phyloP scores from a whole-genome alignment of 2,797 vertebrate species.

The Limosa lapponica region DNA sequence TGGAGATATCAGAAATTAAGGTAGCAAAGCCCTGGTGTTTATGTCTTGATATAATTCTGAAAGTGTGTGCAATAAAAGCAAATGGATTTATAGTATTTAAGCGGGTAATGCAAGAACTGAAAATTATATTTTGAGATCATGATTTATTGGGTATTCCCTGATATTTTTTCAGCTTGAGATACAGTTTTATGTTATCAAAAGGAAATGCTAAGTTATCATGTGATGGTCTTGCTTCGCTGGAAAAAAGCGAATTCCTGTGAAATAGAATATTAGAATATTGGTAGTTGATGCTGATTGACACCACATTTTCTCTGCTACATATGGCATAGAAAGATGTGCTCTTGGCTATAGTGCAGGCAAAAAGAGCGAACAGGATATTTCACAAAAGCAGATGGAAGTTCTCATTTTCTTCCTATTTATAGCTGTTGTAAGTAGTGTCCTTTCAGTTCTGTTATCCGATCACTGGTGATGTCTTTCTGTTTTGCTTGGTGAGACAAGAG shows the following conservation, averaged over 20 bases:
- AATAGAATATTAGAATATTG: background rate
- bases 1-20: background rate
- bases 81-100: background rate
- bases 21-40: background rate
- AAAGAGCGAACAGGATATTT: background rate
- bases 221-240: background rate
- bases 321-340: background rate
- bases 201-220: background rate
- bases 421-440: background rate
- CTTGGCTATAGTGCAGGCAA: background rate
- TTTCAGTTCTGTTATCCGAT: background rate
- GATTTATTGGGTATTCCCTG: background rate
- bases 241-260: background rate
- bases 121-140: background rate
- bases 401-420: background rate
- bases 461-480: background rate
- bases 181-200: background rate
- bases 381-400: conserved; percentile 36
- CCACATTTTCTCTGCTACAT: background rate
- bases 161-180: background rate
- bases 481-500: background rate
- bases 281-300: background rate
- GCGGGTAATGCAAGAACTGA: background rate
- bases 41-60: background rate
- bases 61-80: background rate